Evolutionary conservation across 2,888 invertebrate genomes (phyloP), one percentile per base, ranked within the genome.

Genomic region (Eubasilissa splendida): DNA sequence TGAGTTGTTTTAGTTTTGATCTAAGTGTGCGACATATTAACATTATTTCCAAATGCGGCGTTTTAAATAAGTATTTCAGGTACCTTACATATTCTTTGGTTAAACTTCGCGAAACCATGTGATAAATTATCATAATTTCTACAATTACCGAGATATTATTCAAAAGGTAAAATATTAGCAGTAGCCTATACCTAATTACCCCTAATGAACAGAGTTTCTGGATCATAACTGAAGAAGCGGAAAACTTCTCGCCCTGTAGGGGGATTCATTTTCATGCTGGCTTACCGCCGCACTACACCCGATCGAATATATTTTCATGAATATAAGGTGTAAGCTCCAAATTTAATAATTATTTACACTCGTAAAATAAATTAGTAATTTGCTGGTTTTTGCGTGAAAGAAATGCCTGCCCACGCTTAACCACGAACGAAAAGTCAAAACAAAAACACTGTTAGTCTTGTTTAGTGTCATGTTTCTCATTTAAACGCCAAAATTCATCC

Each of bases 121-220:
- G 33, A 73, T 73, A 73, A 73, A 73, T 56, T 54, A 63, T 74
- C 79, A 42, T 52, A 79, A 73, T 60, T 79, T 74, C 75, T 66
- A 75, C 53, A 65, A 22, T 74, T 42, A 74, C 53, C 22, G 66
- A 65, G 79, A 63, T 74, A 75, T 63, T 74, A 42, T 54, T n/a
- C 60, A 70, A 68, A 66, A 75, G 77, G 78, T 78, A 42, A 78
- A 75, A 78, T 78, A 73, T 73, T 52, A 54, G 60, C 59, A 81
- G 70, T 50, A 75, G 66, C 60, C 52, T 78, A 79, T 81, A 22
- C 22, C 22, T 22, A 81, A 81, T 81, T 81, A 81, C 79, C 78
- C 60, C 63, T 79, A 81, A 81, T 79, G 81, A 81, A 78, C 81
- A 79, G 73, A 79, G 78, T 79, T 78, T 33, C 70, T 71, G 75